Percentiles rank a stretch among this genome's conserved stretches.
These are phyloP conservation scores for Astyanax mexicanus DNA, from an alignment of 2,797 vertebrate genomes.

Conservation along the genomic window DNA sequence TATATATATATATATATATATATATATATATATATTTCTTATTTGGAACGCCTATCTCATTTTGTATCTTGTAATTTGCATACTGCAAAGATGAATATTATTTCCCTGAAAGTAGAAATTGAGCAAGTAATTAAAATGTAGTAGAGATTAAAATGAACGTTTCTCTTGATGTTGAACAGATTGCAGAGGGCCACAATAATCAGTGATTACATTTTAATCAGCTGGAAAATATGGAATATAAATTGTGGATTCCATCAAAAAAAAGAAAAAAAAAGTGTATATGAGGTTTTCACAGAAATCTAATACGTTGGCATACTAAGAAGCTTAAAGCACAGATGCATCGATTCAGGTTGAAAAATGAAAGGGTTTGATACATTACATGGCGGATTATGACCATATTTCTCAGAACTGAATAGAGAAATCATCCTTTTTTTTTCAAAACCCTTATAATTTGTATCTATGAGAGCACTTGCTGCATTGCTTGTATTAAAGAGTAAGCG, in stretches of 20 bases:
- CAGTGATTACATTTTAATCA: constrained; percentile 86
- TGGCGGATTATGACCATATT: constrained; percentile 73
- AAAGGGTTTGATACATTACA: constrained; percentile 77
- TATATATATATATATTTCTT: constrained; percentile 26
- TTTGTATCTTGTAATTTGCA: constrained; percentile 74
- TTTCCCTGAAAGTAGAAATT: constrained; percentile 75
- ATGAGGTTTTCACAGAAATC: constrained; percentile 77
- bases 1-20: no score
- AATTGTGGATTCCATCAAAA: constrained; percentile 84
- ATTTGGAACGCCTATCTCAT: constrained; percentile 25
- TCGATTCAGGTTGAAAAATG: constrained; percentile 78
- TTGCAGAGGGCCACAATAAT: constrained; percentile 83
- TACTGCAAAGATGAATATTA: constrained; percentile 81
- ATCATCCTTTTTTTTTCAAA: constrained; percentile 47
- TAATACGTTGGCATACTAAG: constrained; percentile 82
- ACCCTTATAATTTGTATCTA: constrained; percentile 47
- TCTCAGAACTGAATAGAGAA: constrained; percentile 46
- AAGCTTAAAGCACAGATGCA: constrained; percentile 83
- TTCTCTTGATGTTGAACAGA: constrained; percentile 83
- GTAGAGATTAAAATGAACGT: constrained; percentile 80
- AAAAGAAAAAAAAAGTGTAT: constrained; percentile 74
- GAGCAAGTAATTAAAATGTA: constrained; percentile 84
- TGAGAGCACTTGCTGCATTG: constrained; percentile 24
- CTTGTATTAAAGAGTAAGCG: constrained; percentile 6
- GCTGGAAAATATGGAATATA: constrained; percentile 80